Percentiles rank a stretch among this genome's conserved stretches.
Conservation (phyloP, 2,888 invertebrate species). For the Monoplex corrugatus region DNA sequence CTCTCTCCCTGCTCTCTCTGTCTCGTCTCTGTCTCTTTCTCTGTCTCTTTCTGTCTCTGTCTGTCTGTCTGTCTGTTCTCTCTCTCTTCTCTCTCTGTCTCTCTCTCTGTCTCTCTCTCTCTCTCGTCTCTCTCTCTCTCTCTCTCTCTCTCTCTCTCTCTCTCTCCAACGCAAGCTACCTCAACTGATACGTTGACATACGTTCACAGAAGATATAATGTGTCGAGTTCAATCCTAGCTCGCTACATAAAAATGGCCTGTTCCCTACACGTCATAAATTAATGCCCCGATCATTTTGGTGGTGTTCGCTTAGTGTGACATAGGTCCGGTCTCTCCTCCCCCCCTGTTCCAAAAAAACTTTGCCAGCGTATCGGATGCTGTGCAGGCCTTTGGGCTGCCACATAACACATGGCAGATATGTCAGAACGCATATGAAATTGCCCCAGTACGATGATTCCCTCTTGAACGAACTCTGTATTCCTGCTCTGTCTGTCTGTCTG, state of each 20-base stretch:
- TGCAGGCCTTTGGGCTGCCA: neutral
- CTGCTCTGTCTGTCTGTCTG: neutral
- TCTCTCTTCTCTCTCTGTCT: neutral
- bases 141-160: neutral
- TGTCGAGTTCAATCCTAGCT: too few species aligned
- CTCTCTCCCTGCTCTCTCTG: neutral
- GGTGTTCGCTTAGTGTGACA: too few species aligned
- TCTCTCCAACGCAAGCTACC: neutral
- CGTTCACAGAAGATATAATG: neutral
- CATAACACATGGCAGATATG: neutral
- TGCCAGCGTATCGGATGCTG: neutral
- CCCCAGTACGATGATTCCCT: too few species aligned
- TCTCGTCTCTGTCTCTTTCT: neutral
- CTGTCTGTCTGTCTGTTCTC: neutral
- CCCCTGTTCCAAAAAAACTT: neutral
- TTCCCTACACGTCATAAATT: too few species aligned
- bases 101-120: neutral
- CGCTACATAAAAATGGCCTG: too few species aligned
- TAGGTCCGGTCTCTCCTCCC: too few species aligned
- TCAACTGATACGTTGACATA: neutral
- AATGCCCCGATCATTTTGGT: too few species aligned
- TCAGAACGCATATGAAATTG: too few species aligned
- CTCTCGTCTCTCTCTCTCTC: neutral
- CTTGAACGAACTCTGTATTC: too few species aligned
- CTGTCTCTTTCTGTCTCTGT: neutral